Evolutionary conservation across 2,113 vertebrate genomes (phyloP), one percentile per base, ranked within the genome.

Genomic region (Seriola aureovittata): DNA sequence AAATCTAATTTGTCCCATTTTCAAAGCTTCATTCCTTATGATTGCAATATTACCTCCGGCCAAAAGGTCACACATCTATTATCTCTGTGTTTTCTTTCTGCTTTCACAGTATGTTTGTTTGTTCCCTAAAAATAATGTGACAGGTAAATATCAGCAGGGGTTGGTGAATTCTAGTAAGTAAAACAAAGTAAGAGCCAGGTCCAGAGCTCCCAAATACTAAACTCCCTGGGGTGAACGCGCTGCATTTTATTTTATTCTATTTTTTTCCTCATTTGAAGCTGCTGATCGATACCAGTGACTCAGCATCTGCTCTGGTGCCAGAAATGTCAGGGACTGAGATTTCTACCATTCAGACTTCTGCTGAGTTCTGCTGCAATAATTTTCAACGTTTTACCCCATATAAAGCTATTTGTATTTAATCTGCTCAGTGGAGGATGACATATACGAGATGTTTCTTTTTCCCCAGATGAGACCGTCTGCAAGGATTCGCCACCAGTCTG

Each of bases 231-330:
- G 34, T 36, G 34, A 36, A 36, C 34, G 40, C 10, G 2, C 40
- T 42, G 40, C 10, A 42, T 42, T 38, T 38, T 38, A 4, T 38
- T 38, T 38, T 5, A 29, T 73, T 68, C 36, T 67, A 40, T 72
- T 57, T 59, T 58, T 32, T 54, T 3, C 38, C 34, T 57, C 32
- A 59, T 60, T 70, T 80, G 38, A 73, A 78, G 79, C 38, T 67
- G n/a, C 38, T 82, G 72, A 82, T 89, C 81, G 77, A 85, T 89
- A 84, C 19, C n/a, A 65, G 64, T 57, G 25, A 89, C 67, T 87
- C 67, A 81, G 81, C 75, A 82, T 67, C 42, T 88, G 66, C 55
- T 79, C 32, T 19, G 50, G 42, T 70, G 71, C 71, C 78, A 72
- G 48, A 76, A 25, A 70, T 68, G 73, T 68, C 66, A 82, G 71